Conservation (phyloP, 2,797 vertebrate species). For the Vultur gryphus region DNA sequence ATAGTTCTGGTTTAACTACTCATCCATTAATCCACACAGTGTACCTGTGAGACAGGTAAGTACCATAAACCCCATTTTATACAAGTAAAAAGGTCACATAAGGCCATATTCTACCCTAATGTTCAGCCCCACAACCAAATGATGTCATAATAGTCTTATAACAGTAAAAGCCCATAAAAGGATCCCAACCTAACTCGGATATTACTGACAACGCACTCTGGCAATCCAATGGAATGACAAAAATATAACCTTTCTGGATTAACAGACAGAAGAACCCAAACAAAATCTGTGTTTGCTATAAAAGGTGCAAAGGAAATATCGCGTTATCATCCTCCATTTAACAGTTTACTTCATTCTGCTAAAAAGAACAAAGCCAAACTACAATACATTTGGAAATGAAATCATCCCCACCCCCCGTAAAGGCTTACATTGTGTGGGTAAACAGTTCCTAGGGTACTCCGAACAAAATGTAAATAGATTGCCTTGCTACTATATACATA, state of each 20-base stretch:
- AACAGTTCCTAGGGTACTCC: conserved; percentile 65
- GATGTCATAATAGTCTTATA: background rate
- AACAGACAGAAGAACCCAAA: conserved; percentile 81
- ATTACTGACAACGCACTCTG: conserved; percentile 30
- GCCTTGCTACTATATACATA: conserved; percentile 62
- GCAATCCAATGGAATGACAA: conserved; percentile 70
- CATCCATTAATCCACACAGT: background rate
- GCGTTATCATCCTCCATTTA: conserved; percentile 83
- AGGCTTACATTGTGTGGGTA: conserved; percentile 69
- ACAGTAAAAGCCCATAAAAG: conserved; percentile 64
- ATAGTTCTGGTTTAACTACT: background rate
- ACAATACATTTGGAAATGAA: conserved; percentile 74
- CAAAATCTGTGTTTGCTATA: conserved; percentile 78
- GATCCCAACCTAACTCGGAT: conserved; percentile 4
- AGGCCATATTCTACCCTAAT: background rate
- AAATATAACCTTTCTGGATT: conserved; percentile 42
- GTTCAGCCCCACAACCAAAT: background rate
- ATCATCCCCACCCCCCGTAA: conserved; percentile 59
- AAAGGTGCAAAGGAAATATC: conserved; percentile 85
- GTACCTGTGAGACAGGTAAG: background rate
- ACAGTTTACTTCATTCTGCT: conserved; percentile 82
- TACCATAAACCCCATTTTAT: background rate
- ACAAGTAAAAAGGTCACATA: background rate
- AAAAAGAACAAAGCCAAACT: conserved; percentile 57
- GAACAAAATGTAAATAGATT: conserved; percentile 70